Evolutionary conservation across 2,888 invertebrate genomes (phyloP), one percentile per base, ranked within the genome.

Genomic region (Polyploca ridens): DNA sequence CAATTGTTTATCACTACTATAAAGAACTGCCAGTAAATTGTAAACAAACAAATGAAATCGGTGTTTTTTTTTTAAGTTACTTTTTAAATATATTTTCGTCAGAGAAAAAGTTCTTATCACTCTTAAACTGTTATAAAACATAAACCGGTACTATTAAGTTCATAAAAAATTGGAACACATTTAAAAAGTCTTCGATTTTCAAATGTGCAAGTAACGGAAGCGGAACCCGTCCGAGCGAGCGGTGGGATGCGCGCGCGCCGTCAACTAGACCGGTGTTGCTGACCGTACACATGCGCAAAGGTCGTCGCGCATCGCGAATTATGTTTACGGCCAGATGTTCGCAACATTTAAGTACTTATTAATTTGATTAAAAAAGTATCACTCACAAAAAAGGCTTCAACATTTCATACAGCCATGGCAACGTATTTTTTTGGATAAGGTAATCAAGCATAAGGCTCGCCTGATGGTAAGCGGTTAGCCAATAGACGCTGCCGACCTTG

Each of bases 321-420:
- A 70, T 73, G 75, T 76, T 76, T 76, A 69, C 71, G 85, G 84
- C 76, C 70, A 84, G 84, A 76, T 74, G 83, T 75, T 65, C 65
- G 66, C 76, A 83, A 84, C 85, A 79, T 81, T 86, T 85, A 54
- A 19, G 54, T 10, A 10, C 10, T 7, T 54, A 10, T 19, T 54
- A 19, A 8, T 54, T 54, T 19, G 3, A 46, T 7, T 46, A 14
- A 27, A 27, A 27, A 27, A 27, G 27, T 27, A 1, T 27, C 27
- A 27, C 27, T 27, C 27, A 27, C 27, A 27, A 27, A 27, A 27
- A 27, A 27, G 27, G 2, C 27, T 1, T 27, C 1, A 2, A 27
- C 27, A 27, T 27, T 27, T 27, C 27, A 27, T 27, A 27, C 27
- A 27, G 27, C 27, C 27, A 27, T 27, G 2, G 27, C 27, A 27